phyloP scores from a whole-genome alignment of 2,888 invertebrate species.

The Ichneumoninae sp. region DNA sequence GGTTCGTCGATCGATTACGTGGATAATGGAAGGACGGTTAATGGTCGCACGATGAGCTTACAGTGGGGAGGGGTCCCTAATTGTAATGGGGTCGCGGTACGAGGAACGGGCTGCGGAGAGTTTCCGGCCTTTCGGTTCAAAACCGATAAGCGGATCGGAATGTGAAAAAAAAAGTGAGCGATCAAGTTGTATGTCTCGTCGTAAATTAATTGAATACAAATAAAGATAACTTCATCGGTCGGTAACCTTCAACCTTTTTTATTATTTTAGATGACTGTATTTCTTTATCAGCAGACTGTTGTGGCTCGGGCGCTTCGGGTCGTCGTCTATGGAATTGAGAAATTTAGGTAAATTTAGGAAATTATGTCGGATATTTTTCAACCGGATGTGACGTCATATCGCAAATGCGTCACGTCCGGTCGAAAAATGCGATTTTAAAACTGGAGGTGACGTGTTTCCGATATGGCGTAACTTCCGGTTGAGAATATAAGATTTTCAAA shows the following conservation, averaged over 20 bases:
- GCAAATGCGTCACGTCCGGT: no score
- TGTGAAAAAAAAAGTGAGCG: conserved; percentile 10
- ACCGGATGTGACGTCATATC: not conserved
- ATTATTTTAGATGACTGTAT: not conserved
- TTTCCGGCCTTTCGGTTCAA: conserved; percentile 3
- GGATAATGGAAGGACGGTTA: conserved; percentile 29
- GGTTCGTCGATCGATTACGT: conserved; percentile 28
- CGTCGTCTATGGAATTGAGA: no score
- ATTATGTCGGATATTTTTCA: not conserved
- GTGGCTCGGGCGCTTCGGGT: no score
- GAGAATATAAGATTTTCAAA: no score
- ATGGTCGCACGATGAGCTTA: conserved; percentile 34
- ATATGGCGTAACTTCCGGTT: no score
- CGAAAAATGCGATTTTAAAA: no score
- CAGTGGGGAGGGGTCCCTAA: conserved; percentile 41
- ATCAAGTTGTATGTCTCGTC: not conserved
- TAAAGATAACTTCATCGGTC: not conserved
- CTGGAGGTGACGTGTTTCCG: no score
- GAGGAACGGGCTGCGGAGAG: not conserved
- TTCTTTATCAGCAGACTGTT: not conserved
- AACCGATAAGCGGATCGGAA: conserved; percentile 26
- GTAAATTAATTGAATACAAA: conserved; percentile 31
- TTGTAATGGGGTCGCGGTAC: conserved; percentile 54
- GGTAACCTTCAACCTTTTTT: not conserved
- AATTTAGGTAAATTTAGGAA: no score